A percentile compares a stretch with the other conserved stretches of the same genome.
These are phyloP conservation scores for Pseudomyrmex sp. DNA, from an alignment of 1,140 invertebrate species.

Conservation along the genomic window DNA sequence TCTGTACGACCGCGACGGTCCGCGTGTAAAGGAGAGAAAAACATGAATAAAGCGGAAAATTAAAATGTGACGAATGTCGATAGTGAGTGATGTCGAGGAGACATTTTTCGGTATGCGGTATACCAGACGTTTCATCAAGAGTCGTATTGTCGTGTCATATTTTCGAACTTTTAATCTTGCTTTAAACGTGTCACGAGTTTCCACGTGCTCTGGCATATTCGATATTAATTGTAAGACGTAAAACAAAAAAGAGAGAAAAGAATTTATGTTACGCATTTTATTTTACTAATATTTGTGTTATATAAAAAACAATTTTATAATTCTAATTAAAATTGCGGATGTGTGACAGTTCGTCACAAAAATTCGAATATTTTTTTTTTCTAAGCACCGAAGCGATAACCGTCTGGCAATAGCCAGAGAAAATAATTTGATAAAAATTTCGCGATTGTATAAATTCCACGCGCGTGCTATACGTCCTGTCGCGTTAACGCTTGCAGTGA, in stretches of 20 bases:
- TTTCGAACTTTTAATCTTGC: constrained; percentile 16
- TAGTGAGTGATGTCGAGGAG: constrained; percentile 23
- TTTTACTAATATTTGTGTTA: too few relatives aligned
- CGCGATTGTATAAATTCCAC: constrained; percentile 7
- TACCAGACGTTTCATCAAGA: constrained; percentile 17
- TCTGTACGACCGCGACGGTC: neutral
- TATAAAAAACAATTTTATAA: neutral
- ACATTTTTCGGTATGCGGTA: constrained; percentile 4
- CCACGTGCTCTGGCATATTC: neutral
- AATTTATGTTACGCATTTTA: neutral
- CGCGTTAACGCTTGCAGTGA: constrained; percentile 17
- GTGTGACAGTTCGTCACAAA: neutral
- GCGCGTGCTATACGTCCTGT: neutral
- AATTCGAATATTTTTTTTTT: constrained; percentile 1
- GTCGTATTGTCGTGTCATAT: constrained; percentile 8
- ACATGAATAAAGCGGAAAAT: constrained; percentile 41
- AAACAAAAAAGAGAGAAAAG: neutral
- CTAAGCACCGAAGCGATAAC: neutral
- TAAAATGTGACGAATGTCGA: constrained; percentile 54
- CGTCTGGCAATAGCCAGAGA: neutral
- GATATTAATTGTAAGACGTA: neutral
- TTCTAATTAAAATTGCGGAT: neutral
- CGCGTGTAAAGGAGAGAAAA: constrained; percentile 22
- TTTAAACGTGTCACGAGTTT: neutral
- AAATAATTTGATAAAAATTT: constrained; percentile 12